Evolutionary conservation across 2,113 vertebrate genomes (phyloP), one percentile per base, ranked within the genome.

Genomic region (Australoheros scitulus): DNA sequence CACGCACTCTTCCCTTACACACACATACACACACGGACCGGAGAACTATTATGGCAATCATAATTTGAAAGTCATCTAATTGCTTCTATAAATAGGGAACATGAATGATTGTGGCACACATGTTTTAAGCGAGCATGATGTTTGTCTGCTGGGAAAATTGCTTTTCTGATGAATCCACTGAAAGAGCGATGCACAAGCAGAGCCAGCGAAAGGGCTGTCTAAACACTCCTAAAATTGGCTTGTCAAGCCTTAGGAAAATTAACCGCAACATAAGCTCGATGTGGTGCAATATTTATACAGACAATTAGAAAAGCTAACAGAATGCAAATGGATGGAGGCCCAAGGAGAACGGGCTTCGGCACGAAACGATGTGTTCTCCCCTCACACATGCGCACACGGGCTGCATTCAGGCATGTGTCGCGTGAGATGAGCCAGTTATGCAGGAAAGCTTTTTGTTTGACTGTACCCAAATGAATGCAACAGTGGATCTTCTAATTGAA

Each of bases 251-350:
- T 17, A 29, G 75, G 68, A 77, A 80, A 87, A 88, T 84, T 8
- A 85, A 92, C 88, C 84, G 68, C 84, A 91, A 85, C 91, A 79
- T 78, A 86, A 80, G 75, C 80, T 88, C 61, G 17, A 86, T 76
- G 60, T 79, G 88, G 81, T 87, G 72, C 81, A 88, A 87, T 84
- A 86, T 92, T 92, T 92, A 92, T 82, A 87, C 90, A 88, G 63
- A 85, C 89, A 92, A 93, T 92, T 92, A 92, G 84, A 87, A 88
- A 87, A 90, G 79, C 87, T 80, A 92, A 88, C 87, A 90, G 79
- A 60, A 92, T 87, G 77, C 56, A 80, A 89, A 75, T 41, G 86
- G 72, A 75, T n/a, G 79, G 82, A 61, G 64, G 83, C 83, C 41
- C 59, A 79, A 11, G 72, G 76, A 89, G 76, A 80, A 76, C 56